A percentile compares a stretch with the other conserved stretches of the same genome.
Conservation (phyloP, 2,797 vertebrate genomes). For the Limnodromus scolopaceus region DNA sequence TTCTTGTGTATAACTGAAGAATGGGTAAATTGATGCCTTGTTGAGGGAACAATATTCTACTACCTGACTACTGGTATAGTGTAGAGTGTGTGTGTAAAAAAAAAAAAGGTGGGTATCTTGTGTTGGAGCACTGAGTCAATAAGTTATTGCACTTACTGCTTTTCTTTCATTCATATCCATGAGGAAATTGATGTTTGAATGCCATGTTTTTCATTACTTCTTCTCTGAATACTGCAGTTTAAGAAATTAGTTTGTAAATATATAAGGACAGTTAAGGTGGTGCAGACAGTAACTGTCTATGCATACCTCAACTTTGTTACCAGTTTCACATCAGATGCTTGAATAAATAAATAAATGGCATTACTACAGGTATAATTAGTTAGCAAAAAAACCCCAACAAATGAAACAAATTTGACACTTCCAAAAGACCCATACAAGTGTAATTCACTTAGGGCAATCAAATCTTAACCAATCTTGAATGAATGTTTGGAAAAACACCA, state of each 20-base stretch:
- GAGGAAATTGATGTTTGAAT: neutral
- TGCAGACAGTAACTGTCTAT: neutral
- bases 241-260: neutral
- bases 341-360: neutral
- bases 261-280: neutral
- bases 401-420: neutral
- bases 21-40: neutral
- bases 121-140: neutral
- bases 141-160: neutral
- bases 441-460: neutral
- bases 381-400: neutral
- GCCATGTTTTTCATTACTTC: neutral
- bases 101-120: neutral
- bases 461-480: neutral
- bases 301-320: neutral
- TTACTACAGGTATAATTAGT: neutral
- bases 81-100: neutral
- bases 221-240: neutral
- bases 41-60: neutral
- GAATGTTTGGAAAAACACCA: neutral
- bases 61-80: neutral
- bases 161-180: neutral
- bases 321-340: neutral
- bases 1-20: neutral
- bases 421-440: neutral